Evolutionary conservation across 1,140 invertebrate genomes (phyloP).

Genomic region (Aphelinus certus): DNA sequence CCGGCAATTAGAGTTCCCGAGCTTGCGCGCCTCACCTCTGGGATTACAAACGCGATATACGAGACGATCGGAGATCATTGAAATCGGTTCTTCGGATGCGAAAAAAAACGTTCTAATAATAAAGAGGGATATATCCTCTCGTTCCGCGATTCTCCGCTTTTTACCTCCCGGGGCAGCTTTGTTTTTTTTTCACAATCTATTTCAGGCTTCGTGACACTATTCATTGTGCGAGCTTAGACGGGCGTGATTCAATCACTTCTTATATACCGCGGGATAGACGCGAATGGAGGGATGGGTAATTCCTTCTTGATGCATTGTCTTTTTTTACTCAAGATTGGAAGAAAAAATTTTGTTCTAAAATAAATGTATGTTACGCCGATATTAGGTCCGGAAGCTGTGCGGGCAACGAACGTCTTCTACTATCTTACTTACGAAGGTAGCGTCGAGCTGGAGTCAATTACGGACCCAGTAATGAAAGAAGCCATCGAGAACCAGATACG

Average conservation of each 20-base stretch:
- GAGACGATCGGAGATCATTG: neutral
- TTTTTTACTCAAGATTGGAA: neutral
- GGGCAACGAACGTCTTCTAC: constrained; percentile 98
- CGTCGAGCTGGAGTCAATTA: constrained; percentile 91
- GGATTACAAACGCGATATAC: constrained; percentile 2
- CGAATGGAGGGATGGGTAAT: too few species aligned
- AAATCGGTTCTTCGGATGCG: neutral
- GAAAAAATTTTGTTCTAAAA: too few species aligned
- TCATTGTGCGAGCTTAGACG: too few species aligned
- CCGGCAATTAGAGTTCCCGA: constrained; percentile 3
- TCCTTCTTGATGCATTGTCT: neutral
- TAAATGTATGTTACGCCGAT: too few species aligned
- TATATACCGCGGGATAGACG: too few species aligned
- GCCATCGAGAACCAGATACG: constrained; percentile 98
- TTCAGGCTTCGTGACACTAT: too few species aligned
- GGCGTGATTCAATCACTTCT: too few species aligned
- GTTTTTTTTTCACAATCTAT: too few species aligned
- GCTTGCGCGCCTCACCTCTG: neutral
- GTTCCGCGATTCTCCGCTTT: too few species aligned
- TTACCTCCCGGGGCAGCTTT: too few species aligned
- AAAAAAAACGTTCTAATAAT: neutral
- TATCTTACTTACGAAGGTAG: constrained; percentile 99
- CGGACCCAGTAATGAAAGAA: constrained; percentile 90
- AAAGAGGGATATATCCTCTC: too few species aligned
- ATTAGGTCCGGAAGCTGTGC: constrained; percentile 92